A percentile compares a stretch with the other conserved stretches of the same genome.
phyloP scores from a whole-genome alignment of 1,140 invertebrate species.

The Diorhabda sublineata region DNA sequence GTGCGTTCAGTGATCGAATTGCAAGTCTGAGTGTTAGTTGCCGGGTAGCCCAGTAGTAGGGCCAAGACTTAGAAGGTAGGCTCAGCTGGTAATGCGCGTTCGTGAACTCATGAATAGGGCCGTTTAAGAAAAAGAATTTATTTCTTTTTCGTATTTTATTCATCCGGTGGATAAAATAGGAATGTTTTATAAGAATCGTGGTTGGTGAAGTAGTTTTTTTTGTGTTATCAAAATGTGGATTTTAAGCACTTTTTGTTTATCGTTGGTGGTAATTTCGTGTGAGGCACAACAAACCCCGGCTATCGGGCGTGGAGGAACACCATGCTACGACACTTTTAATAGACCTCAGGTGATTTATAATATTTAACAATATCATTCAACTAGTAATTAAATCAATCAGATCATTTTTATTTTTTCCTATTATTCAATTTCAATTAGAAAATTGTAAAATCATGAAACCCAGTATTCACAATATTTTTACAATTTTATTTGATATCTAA shows the following conservation, averaged over 20 bases:
- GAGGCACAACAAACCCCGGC: slow-evolving; percentile 29
- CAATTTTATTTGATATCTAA: no score
- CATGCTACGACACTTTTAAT: slow-evolving; percentile 37
- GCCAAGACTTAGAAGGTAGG: not conserved
- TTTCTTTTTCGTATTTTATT: not conserved
- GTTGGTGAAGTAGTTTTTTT: no score
- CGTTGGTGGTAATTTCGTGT: slow-evolving; percentile 1
- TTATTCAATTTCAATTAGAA: no score
- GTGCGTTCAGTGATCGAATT: not conserved
- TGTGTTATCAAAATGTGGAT: slow-evolving; percentile 2
- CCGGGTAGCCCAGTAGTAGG: slow-evolving; percentile 14
- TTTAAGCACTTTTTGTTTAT: slow-evolving; percentile 8
- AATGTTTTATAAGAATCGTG: no score
- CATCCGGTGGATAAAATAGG: not conserved
- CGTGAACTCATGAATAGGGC: slow-evolving; percentile 8
- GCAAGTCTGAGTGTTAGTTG: not conserved
- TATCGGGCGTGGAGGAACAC: slow-evolving; percentile 33
- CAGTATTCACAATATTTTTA: no score
- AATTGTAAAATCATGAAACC: no score
- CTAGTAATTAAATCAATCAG: no score
- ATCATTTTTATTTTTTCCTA: no score
- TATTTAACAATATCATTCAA: no score
- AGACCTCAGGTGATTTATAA: slow-evolving; percentile 30
- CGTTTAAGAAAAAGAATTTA: slow-evolving; percentile 1
- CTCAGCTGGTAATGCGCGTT: slow-evolving; percentile 6